A percentile compares a stretch with the other conserved stretches of the same genome.
These are phyloP conservation scores for Deroptyus accipitrinus DNA, from an alignment of 2,113 vertebrate species.

Conservation along the genomic window DNA sequence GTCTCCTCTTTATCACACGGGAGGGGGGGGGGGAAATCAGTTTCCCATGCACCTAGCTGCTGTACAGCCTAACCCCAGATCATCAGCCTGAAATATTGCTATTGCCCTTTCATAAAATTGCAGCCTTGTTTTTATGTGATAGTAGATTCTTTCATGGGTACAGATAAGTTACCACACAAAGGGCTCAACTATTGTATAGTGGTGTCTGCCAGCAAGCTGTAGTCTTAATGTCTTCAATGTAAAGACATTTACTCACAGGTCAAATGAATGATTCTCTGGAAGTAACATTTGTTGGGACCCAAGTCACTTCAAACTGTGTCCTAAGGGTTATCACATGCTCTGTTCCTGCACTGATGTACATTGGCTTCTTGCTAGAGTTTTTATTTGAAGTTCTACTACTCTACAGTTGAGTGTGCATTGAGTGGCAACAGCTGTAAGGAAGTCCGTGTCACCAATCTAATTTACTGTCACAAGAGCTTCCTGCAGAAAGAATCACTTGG, in stretches of 20 bases:
- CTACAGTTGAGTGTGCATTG: not conserved
- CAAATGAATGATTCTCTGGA: not conserved
- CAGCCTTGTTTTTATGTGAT: not conserved
- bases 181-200: not conserved
- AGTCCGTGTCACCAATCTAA: not conserved
- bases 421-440: not conserved
- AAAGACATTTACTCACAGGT: not conserved
- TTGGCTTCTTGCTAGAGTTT: not conserved
- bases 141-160: not conserved
- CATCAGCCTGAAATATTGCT: not conserved
- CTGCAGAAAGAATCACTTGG: not conserved
- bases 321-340: not conserved
- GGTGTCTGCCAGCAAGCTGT: not conserved
- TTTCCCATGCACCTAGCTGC: not conserved
- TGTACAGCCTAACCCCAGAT: not conserved
- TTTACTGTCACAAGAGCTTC: not conserved
- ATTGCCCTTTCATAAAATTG: not conserved
- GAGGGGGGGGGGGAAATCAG: fast-evolving
- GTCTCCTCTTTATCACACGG: not conserved
- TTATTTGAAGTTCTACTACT: not conserved
- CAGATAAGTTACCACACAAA: not conserved
- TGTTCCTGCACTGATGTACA: not conserved
- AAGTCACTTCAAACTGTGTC: not conserved
- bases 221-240: not conserved
- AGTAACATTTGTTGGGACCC: not conserved